These are phyloP conservation scores for Muraenolepis orangiensis DNA, from an alignment of 2,797 vertebrate species.

Conservation along the genomic window DNA sequence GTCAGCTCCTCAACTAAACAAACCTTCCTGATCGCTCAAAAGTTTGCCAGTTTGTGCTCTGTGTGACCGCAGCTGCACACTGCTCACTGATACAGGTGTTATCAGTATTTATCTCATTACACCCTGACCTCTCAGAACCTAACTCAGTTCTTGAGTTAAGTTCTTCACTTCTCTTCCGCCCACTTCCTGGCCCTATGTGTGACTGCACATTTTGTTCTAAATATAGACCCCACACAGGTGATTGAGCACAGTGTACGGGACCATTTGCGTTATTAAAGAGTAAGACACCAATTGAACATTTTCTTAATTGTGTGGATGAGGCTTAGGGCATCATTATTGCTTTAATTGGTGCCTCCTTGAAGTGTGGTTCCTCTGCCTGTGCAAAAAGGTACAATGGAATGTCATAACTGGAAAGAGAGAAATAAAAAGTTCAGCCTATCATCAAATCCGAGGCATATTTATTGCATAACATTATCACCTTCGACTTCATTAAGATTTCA, in stretches of 20 bases:
- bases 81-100: slow-evolving; percentile 18
- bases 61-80: slow-evolving; percentile 32
- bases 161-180: not conserved
- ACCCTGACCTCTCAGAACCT: slow-evolving; percentile 13
- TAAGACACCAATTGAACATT: not conserved
- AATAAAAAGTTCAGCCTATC: too few species aligned
- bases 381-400: too few species aligned
- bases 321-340: slow-evolving; percentile 7
- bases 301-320: not conserved
- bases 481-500: not conserved
- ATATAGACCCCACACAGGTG: slow-evolving; percentile 10
- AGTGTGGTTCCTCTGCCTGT: too few species aligned
- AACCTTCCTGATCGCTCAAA: slow-evolving; percentile 43
- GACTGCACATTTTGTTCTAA: slow-evolving; percentile 9
- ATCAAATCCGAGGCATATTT: not conserved
- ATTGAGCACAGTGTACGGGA: slow-evolving; percentile 23
- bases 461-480: not conserved
- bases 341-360: not conserved
- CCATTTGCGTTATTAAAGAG: slow-evolving; percentile 23
- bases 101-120: slow-evolving; percentile 21
- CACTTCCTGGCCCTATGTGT: slow-evolving; percentile 4
- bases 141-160: not conserved
- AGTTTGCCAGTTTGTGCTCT: slow-evolving; percentile 32
- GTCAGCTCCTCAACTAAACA: slow-evolving; percentile 53
- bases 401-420: too few species aligned